Evolutionary conservation across 2,888 invertebrate species (phyloP), one percentile per base, ranked within the genome.

Genomic region (Tridacna gigas): DNA sequence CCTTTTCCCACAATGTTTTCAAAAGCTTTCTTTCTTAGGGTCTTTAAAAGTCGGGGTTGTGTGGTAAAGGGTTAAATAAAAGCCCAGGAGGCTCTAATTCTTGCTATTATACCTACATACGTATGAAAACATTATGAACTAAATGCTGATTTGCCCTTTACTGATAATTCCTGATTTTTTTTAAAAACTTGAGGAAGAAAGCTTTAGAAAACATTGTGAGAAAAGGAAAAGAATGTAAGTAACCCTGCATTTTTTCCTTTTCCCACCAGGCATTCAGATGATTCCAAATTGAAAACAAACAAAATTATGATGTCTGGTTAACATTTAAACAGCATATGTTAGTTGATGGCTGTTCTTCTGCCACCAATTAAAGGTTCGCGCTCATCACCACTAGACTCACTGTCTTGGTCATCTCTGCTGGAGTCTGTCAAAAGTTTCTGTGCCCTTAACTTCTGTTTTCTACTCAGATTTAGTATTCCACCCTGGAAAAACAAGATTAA

Each of bases 401-500:
- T 74, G 28, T 60, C 69, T 20, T 61, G 56, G 2, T 51, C 77
- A 37, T 28, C 67, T 7, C 25, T 45, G 26, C 45, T 28, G 15
- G 78, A 66, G 26, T 74, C 67, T 13, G 67, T 63, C 18, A 75
- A 22, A 61, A 76, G 47, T 4, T 66, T 28, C 71, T 82, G 80
- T 28, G 82, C 84, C n/a, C 74, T 37, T 22, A 80, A 51, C 60
- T 92, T 93, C 84, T 93, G 87, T 65, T 88, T 89, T n/a, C 91
- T 84, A 77, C 93, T 94, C 67, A 92, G 88, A 83, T 94, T 94
- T 28, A 94, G 82, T n/a, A 92, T 89, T 12, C 93, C 92, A 56
- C 92, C 92, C 93, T 93, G 89, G n/a, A 88, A 83, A 48, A 22
- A 84, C 4, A 61, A 3, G 51, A 56, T 20, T 12, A 15, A 9